A percentile compares a stretch with the other conserved stretches of the same genome.
Evolutionary conservation across 2,113 vertebrate genomes (phyloP).

Genomic region (Pampusana beccarii): DNA sequence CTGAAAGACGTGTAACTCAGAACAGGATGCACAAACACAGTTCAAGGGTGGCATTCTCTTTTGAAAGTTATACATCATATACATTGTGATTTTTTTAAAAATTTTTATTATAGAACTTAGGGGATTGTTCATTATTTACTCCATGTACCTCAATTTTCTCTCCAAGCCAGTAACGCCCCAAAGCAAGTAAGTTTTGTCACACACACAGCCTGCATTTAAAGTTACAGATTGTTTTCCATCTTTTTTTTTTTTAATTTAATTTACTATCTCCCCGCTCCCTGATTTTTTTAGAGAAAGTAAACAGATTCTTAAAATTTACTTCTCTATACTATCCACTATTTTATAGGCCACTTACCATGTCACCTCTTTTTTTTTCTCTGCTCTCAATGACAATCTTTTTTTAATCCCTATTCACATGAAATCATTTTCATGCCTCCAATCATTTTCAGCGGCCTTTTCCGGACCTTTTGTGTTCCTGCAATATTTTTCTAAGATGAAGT

Average conservation of each 20-base stretch:
- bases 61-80: not conserved
- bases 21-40: not conserved
- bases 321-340: not conserved
- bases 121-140: not conserved
- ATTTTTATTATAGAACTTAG: not conserved
- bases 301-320: not conserved
- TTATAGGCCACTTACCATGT: not conserved
- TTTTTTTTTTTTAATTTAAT: not conserved
- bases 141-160: rapidly evolving
- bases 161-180: not conserved
- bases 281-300: not conserved
- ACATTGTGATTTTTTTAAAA: too few relatives aligned
- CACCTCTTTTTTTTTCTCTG: not conserved
- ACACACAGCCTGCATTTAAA: not conserved
- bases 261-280: not conserved
- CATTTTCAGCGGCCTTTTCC: not conserved
- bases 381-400: not conserved
- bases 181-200: not conserved
- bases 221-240: not conserved
- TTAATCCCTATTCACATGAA: not conserved
- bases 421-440: not conserved
- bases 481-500: not conserved
- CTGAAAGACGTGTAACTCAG: not conserved
- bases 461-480: not conserved
- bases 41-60: not conserved